Conservation (phyloP, 2,113 vertebrate species). For the Rafetus swinhoei region DNA sequence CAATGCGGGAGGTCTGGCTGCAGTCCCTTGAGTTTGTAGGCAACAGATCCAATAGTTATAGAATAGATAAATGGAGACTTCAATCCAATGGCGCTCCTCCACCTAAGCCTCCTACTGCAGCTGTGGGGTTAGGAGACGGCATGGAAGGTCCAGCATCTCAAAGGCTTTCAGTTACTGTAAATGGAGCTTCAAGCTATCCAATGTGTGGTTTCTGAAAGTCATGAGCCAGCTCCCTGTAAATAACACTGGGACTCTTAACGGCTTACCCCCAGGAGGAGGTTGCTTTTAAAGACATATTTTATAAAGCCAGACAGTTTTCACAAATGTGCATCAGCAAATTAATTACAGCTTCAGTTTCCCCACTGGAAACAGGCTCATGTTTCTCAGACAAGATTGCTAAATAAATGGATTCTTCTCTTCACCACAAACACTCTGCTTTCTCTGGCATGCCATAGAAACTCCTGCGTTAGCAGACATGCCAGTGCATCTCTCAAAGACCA, state of each 20-base stretch:
- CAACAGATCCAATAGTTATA: neutral
- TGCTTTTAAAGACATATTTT: constrained; percentile 19
- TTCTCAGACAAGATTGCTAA: neutral
- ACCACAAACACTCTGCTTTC: neutral
- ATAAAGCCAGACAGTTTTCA: constrained; percentile 27
- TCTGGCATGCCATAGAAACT: neutral
- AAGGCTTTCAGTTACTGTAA: neutral
- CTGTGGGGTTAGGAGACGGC: fast-evolving
- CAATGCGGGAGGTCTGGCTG: neutral
- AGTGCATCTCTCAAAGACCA: neutral
- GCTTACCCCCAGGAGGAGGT: neutral
- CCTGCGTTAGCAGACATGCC: neutral
- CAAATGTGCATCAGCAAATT: constrained; percentile 3
- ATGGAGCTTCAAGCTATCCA: neutral
- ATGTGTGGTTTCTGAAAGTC: neutral
- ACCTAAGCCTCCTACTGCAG: neutral
- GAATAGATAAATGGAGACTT: neutral
- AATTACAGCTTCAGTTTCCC: constrained; percentile 60
- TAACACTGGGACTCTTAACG: neutral
- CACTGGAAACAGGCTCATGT: constrained; percentile 27
- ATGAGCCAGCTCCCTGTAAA: neutral
- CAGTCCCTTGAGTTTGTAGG: no score
- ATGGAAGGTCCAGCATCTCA: constrained; percentile 1
- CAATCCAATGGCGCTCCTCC: neutral
- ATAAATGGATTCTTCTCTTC: constrained; percentile 1